Evolutionary conservation across 2,888 invertebrate genomes (phyloP), one percentile per base, ranked within the genome.

Genomic region (Melanostoma scalare): DNA sequence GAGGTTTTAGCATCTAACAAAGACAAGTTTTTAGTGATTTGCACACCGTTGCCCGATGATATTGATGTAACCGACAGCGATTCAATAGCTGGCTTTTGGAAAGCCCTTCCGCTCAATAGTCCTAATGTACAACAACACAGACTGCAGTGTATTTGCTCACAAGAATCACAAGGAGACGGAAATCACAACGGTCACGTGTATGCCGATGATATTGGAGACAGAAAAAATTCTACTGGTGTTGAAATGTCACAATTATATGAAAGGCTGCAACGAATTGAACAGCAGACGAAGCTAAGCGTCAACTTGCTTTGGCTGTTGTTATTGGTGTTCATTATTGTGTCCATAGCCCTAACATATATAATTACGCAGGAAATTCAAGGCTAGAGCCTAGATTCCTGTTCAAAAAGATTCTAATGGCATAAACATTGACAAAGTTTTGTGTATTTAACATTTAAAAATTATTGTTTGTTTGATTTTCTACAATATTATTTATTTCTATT

Each of bases 21-120:
- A 89, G 98, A 98, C 89, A 95, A 97, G 90, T 98, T 98, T 90
- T 93, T 98, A 31, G 94, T 98, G 2, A 96, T 97, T 96, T 95
- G 96, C 42, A 94, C 96, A 86, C 93, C 94, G 44, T 92, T 94
- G 4, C 93, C 95, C 0, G 92, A 92, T 40, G 93, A 93, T 72
- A 89, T 92, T 0, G 93, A 94, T 81, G 87, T 93, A 53, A 92
- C 93, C 0, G 86, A 87, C 36, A 88, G 91, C 0, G 93, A 94
- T 85, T 95, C 96, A 86, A 90, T 96, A 5, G 89, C 93, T 0
- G 95, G 96, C 6, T 90, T 97, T 71, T 96, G 96, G 96, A 96
- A 95, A 91, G 92, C 92, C 6, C 93, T 93, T 0, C 92, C 93
- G 0, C 92, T 92, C 5, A 93, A 92, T 87, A 93, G 89, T 60